phyloP scores from a whole-genome alignment of 2,113 vertebrate genomes.

The Heterocephalus glaber region DNA sequence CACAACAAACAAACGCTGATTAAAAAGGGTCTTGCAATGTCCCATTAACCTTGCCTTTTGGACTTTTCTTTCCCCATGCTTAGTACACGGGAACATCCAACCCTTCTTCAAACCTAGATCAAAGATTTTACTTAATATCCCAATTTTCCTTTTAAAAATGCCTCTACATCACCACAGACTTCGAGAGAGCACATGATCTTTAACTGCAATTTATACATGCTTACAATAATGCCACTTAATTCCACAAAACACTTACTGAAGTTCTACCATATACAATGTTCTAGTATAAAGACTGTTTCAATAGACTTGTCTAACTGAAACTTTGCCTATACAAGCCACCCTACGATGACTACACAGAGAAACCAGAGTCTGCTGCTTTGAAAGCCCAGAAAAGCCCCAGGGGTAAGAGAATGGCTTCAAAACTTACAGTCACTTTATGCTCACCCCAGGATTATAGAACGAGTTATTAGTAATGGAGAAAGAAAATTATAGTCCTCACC shows the following conservation, averaged over 20 bases:
- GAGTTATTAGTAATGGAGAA: slow-evolving; percentile 47
- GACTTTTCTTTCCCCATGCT: background rate
- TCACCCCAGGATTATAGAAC: background rate
- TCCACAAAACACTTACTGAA: background rate
- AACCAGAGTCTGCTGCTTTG: background rate
- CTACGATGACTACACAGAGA: background rate
- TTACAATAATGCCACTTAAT: background rate
- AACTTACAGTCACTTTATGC: slow-evolving; percentile 13
- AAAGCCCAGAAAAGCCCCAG: background rate
- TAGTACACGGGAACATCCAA: background rate
- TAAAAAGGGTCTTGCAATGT: background rate
- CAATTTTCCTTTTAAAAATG: slow-evolving; percentile 29
- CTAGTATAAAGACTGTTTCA: background rate
- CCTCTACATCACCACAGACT: background rate
- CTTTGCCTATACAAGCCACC: background rate
- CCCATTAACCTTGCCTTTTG: background rate
- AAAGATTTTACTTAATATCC: background rate
- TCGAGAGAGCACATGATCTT: background rate
- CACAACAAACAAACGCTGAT: background rate
- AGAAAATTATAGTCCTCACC: slow-evolving; percentile 37
- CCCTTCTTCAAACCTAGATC: background rate
- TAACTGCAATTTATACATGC: background rate
- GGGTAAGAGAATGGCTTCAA: background rate
- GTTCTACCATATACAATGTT: background rate
- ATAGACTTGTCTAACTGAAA: background rate